These are phyloP conservation scores for Tadarida brasiliensis DNA, from an alignment of 2,797 vertebrate species.

Conservation along the genomic window DNA sequence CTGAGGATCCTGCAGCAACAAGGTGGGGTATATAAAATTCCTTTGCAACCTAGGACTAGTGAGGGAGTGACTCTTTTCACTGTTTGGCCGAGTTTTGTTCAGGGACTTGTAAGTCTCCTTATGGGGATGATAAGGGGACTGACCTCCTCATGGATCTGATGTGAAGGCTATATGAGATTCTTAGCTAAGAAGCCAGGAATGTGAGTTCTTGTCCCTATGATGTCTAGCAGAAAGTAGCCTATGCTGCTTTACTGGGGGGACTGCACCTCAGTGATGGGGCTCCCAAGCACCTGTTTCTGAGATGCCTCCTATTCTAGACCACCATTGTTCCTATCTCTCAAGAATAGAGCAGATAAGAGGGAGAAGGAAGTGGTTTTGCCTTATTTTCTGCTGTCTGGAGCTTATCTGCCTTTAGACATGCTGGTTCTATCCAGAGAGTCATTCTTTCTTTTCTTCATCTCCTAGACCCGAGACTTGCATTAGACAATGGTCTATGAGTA, in stretches of 20 bases:
- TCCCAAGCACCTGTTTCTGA: neutral
- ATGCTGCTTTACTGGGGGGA: neutral
- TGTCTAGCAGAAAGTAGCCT: neutral
- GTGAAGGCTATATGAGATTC: neutral
- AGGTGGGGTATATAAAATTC: neutral
- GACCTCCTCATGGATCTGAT: neutral
- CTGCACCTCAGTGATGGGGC: neutral
- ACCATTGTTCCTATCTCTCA: neutral
- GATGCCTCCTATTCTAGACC: neutral
- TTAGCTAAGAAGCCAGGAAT: neutral
- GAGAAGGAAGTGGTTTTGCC: neutral
- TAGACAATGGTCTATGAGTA: neutral
- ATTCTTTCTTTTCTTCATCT: neutral
- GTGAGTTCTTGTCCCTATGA: neutral
- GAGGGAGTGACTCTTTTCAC: neutral
- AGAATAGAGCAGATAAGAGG: neutral
- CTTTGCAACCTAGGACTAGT: neutral
- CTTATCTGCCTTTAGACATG: neutral
- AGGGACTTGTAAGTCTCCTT: neutral
- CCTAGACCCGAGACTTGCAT: neutral
- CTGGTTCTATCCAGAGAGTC: neutral
- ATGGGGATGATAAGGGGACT: neutral
- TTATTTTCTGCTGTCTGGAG: neutral
- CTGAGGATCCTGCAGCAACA: neutral
- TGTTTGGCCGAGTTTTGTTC: neutral